Conservation (phyloP, 2,888 invertebrate species). For the Epinotia brunnichana region DNA sequence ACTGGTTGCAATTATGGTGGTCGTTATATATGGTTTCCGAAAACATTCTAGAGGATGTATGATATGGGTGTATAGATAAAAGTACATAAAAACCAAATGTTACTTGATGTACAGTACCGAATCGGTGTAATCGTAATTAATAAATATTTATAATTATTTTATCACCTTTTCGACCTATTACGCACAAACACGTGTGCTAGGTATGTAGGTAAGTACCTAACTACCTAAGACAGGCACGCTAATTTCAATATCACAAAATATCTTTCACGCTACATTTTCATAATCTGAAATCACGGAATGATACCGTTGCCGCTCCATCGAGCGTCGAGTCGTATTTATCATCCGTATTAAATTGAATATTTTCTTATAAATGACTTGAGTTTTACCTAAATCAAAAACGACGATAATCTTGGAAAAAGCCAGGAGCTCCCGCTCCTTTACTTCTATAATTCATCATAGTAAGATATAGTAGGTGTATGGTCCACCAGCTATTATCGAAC, state of each 20-base stretch:
- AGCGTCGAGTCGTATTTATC: slow-evolving; percentile 25
- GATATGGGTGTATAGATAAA: no score
- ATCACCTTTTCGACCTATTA: no score
- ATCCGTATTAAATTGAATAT: slow-evolving; percentile 40
- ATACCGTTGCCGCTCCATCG: slow-evolving; percentile 33
- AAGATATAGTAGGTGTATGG: no score
- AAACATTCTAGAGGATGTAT: no score
- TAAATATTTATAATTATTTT: no score
- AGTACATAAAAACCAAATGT: no score
- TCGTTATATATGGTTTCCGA: no score
- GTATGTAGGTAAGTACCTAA: neutral
- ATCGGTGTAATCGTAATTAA: no score
- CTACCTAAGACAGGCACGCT: neutral
- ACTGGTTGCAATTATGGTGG: no score
- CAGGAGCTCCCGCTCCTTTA: no score
- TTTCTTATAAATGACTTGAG: slow-evolving; percentile 42
- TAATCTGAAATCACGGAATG: slow-evolving; percentile 49
- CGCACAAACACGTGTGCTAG: neutral
- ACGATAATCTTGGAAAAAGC: slow-evolving; percentile 38
- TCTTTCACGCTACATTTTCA: slow-evolving; percentile 14
- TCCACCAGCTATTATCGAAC: no score
- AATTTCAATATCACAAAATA: neutral
- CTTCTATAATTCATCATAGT: slow-evolving; percentile 15
- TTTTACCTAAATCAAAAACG: slow-evolving; percentile 35
- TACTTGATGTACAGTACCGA: no score